Evolutionary conservation across 2,888 invertebrate genomes (phyloP).

Genomic region (Ceraclea dissimilis): DNA sequence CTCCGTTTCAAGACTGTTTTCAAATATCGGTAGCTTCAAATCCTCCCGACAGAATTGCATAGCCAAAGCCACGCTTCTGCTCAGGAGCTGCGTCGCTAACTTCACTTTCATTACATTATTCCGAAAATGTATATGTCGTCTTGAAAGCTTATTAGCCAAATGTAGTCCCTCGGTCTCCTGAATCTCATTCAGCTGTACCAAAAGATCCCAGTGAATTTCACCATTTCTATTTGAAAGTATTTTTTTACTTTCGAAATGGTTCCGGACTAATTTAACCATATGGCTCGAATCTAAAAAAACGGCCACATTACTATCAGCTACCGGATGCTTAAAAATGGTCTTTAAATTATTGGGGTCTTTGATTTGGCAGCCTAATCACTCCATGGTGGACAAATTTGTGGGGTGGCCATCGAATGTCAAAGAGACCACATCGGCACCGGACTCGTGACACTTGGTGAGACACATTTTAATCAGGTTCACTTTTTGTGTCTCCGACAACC

Average conservation of each 20-base stretch:
- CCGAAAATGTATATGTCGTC: background rate
- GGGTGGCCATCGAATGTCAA: background rate
- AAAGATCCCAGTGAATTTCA: background rate
- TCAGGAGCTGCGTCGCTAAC: constrained; percentile 1
- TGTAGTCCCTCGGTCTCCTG: constrained; percentile 1
- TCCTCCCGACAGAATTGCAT: constrained; percentile 3
- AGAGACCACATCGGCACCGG: background rate
- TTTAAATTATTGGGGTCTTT: background rate
- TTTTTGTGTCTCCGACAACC: background rate
- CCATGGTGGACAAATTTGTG: background rate
- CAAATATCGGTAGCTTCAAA: background rate
- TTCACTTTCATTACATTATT: background rate
- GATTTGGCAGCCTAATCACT: background rate
- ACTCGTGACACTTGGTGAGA: background rate
- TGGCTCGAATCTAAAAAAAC: background rate
- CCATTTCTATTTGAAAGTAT: background rate
- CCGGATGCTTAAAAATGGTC: background rate
- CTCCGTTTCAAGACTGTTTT: background rate
- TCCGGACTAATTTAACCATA: background rate
- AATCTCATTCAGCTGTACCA: background rate
- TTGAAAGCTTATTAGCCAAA: background rate
- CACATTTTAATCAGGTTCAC: background rate
- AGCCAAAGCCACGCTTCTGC: constrained; percentile 3
- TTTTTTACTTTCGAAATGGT: background rate
- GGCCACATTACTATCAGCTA: background rate